Evolutionary conservation across 2,797 vertebrate species (phyloP), one percentile per base, ranked within the genome.

Genomic region (Urophycis tenuis): DNA sequence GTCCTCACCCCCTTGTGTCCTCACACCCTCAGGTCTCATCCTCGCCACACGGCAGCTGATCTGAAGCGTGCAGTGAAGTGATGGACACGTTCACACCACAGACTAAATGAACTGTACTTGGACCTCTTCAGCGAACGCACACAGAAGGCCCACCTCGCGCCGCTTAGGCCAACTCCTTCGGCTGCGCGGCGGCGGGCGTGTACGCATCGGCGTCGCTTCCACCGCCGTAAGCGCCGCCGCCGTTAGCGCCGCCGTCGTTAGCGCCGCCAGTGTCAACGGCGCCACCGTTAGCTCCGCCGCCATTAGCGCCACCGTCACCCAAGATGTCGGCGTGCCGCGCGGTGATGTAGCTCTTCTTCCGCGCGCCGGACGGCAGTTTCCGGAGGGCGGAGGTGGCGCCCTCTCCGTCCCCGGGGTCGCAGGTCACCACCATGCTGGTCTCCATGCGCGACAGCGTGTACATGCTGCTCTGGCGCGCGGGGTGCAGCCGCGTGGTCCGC

Each of bases 391-490:
- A 78, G 7, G 75, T 74, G 0, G 80, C 49, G n/a, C 77, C 78
- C 0, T 96, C 94, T 0, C 75, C 78, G 0, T 96, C 94, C 0
- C 72, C 89, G 0, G 92, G 33, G 74, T 98, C 94, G 0, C 93
- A 92, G 75, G 91, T 85, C 67, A 89, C 87, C 76, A 91, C 79
- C 82, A 94, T 86, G 78, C 92, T 95, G 81, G 95, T 96, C 79
- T 99, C 98, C 94, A 97, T 95, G 73, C 96, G 92, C 30, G 95
- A 95, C 81, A 99, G 93, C 0, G 95, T 93, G 31, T 95, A 98
- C 77, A 97, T 93, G 88, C 97, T 99, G 79, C 96, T 98, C 84
- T 98, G 96, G 10, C 90, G 93, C 0, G 94, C 92, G 0, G 94
- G 94, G 49, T 95, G 94, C 41, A 96, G 92, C 67, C 94, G 92